Conservation (phyloP, 2,888 invertebrate species). For the Cheilosia soror region DNA sequence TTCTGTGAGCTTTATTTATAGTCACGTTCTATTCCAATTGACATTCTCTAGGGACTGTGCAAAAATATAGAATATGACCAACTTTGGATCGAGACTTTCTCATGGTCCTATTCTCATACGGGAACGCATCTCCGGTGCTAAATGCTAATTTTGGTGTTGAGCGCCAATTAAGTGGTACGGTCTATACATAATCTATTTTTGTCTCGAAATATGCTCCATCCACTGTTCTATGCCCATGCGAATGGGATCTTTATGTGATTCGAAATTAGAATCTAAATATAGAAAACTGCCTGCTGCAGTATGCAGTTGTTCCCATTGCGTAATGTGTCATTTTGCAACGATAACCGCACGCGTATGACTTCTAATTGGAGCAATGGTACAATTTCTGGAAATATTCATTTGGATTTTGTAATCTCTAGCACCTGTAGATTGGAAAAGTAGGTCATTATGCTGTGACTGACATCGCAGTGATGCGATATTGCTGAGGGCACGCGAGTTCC, state of each 20-base stretch:
- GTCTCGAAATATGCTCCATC: slow-evolving; percentile 32
- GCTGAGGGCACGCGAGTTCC: slow-evolving; percentile 43
- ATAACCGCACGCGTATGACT: not conserved
- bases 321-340: slow-evolving; percentile 55
- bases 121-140: slow-evolving; percentile 48
- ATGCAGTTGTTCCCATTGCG: slow-evolving; percentile 69
- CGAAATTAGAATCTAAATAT: slow-evolving; percentile 64
- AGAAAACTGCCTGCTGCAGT: slow-evolving; percentile 11
- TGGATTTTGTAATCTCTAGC: slow-evolving; percentile 38
- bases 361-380: slow-evolving; percentile 10
- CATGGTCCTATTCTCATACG: slow-evolving; percentile 30
- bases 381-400: slow-evolving; percentile 54
- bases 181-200: slow-evolving; percentile 53
- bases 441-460: slow-evolving; percentile 53
- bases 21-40: slow-evolving; percentile 49
- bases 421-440: slow-evolving; percentile 65
- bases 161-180: slow-evolving; percentile 60
- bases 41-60: slow-evolving; percentile 43
- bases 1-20: slow-evolving; percentile 39
- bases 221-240: slow-evolving; percentile 9
- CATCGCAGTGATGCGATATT: slow-evolving; percentile 12
- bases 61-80: slow-evolving; percentile 44
- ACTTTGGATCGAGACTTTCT: slow-evolving; percentile 43
- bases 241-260: slow-evolving; percentile 42
- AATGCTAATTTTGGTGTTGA: slow-evolving; percentile 68